Conservation (phyloP, 2,888 invertebrate genomes). For the Andrena camellia region DNA sequence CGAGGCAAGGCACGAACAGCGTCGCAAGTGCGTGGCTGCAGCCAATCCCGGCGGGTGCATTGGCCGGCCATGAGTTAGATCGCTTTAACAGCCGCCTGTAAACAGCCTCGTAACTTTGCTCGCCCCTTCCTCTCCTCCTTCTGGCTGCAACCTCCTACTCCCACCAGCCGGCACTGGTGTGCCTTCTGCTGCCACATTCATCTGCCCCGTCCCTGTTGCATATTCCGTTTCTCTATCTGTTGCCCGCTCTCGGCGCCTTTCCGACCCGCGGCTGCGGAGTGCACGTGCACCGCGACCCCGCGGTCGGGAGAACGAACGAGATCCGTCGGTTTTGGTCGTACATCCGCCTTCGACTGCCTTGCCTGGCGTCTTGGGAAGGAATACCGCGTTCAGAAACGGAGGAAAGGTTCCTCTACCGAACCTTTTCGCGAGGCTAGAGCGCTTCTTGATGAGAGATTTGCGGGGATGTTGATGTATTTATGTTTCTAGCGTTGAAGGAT, state of each 20-base stretch:
- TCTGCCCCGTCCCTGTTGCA: conserved; percentile 50
- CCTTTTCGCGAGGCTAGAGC: too few relatives aligned
- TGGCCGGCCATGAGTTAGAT: conserved; percentile 83
- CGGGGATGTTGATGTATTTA: too few relatives aligned
- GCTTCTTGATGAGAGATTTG: too few relatives aligned
- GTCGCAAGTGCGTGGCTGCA: conserved; percentile 67
- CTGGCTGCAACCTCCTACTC: conserved; percentile 42
- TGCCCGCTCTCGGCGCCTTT: conserved; percentile 12
- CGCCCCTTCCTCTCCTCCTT: conserved; percentile 49
- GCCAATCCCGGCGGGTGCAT: conserved; percentile 80
- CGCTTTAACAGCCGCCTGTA: conserved; percentile 80
- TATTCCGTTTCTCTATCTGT: conserved; percentile 46
- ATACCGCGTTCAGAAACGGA: background rate
- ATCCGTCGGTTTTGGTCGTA: conserved; percentile 10
- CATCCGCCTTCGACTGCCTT: background rate
- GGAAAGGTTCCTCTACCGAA: too few relatives aligned
- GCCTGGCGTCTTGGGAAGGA: background rate
- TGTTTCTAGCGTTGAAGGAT: too few relatives aligned
- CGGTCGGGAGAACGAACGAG: conserved; percentile 12
- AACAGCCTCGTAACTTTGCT: conserved; percentile 82
- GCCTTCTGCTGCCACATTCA: conserved; percentile 55
- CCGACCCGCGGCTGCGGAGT: conserved; percentile 12
- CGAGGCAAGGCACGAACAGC: conserved; percentile 43
- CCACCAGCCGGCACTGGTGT: conserved; percentile 38
- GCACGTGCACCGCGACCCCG: conserved; percentile 32